Percentiles rank a stretch among this genome's conserved stretches.
These are phyloP conservation scores for Frankliniella intonsa DNA, from an alignment of 2,888 invertebrate species.

Conservation along the genomic window DNA sequence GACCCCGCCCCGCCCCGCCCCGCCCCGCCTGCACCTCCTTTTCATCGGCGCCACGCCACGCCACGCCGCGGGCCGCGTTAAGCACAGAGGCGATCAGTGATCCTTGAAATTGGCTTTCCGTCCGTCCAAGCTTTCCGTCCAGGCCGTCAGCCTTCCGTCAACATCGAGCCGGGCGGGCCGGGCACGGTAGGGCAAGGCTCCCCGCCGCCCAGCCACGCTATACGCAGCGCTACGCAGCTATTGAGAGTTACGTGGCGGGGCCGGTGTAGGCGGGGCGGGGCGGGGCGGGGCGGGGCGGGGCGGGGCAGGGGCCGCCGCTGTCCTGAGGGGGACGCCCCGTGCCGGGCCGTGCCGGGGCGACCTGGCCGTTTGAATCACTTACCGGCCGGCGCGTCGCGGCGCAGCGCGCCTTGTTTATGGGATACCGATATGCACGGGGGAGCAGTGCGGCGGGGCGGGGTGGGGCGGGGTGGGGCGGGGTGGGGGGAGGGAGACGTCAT, in stretches of 20 bases:
- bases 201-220: no score
- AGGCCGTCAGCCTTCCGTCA: neutral
- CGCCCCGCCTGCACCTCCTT: neutral
- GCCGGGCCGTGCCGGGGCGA: no score
- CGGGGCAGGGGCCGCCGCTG: no score
- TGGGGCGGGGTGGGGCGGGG: neutral
- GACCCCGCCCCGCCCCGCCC: neutral
- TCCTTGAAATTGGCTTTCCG: slow-evolving; percentile 9
- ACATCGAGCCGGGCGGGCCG: neutral
- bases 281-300: neutral
- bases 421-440: no score
- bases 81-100: neutral
- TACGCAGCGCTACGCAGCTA: neutral
- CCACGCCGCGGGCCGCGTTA: neutral
- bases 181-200: neutral
- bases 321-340: no score
- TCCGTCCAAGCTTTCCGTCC: neutral
- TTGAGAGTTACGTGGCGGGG: neutral
- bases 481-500: neutral
- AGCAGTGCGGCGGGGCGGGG: neutral
- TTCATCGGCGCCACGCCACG: neutral
- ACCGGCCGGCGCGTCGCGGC: no score
- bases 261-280: neutral
- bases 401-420: no score
- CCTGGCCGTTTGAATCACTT: no score